These are phyloP conservation scores for Corythaeola cristata DNA, from an alignment of 2,113 vertebrate species.

Conservation along the genomic window DNA sequence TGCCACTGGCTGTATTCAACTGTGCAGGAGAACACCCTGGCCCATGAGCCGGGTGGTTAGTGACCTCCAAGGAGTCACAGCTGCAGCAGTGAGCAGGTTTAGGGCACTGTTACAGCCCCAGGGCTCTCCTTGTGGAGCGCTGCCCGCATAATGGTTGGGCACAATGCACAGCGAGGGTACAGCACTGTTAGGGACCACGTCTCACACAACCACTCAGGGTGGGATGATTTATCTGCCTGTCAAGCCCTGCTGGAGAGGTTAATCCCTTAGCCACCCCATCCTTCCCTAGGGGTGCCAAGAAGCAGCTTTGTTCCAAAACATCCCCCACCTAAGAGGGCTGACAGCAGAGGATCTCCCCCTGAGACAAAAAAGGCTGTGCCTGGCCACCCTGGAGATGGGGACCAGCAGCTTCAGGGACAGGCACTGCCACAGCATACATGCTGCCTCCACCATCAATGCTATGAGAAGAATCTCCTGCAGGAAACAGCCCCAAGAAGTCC, in stretches of 20 bases:
- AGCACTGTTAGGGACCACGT: not conserved
- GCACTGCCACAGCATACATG: not conserved
- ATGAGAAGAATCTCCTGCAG: not conserved
- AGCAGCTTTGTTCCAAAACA: not conserved
- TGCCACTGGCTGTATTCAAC: not conserved
- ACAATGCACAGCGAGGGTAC: too few species aligned
- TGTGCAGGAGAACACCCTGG: not conserved
- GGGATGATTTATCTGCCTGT: not conserved
- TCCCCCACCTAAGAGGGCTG: not conserved
- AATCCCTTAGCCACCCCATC: not conserved
- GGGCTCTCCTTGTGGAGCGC: not conserved
- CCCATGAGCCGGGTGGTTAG: fast-evolving
- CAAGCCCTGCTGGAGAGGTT: not conserved
- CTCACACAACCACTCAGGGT: fast-evolving
- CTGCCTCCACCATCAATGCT: not conserved
- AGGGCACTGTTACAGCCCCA: not conserved
- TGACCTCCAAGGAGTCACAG: not conserved
- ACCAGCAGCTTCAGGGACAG: not conserved
- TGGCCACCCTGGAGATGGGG: not conserved
- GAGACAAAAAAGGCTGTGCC: not conserved
- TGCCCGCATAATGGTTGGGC: not conserved
- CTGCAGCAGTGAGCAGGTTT: not conserved
- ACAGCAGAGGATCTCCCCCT: not conserved
- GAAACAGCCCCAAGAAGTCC: not conserved
- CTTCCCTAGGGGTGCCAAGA: not conserved